Evolutionary conservation across 2,113 vertebrate species (phyloP).

Genomic region (Cephalopterus ornatus): DNA sequence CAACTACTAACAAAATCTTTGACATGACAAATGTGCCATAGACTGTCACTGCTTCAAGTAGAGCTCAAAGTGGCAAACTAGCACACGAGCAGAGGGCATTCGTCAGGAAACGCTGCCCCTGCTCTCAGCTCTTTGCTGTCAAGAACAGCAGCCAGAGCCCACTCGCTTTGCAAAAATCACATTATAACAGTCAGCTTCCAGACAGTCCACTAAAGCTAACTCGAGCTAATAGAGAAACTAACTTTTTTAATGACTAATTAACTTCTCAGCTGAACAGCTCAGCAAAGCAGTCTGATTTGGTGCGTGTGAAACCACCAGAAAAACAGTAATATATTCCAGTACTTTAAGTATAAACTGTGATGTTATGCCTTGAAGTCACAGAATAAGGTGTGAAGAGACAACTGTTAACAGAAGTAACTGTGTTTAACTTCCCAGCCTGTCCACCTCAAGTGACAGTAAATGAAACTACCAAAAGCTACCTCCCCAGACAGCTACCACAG

Average conservation of each 20-base stretch:
- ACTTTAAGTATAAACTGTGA: neutral
- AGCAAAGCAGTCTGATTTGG: neutral
- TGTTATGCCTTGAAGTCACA: neutral
- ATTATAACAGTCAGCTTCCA: neutral
- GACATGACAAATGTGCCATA: neutral
- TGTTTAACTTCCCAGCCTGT: neutral
- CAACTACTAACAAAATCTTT: constrained; percentile 9
- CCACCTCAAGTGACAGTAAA: neutral
- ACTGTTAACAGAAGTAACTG: neutral
- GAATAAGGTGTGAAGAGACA: neutral
- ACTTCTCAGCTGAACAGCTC: neutral
- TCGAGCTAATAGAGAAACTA: neutral
- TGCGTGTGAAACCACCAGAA: neutral
- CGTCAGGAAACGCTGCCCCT: neutral
- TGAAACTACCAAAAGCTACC: neutral
- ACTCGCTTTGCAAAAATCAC: neutral
- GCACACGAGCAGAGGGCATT: rapidly evolving
- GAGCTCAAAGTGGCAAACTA: neutral
- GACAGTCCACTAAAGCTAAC: neutral
- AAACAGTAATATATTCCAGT: neutral
- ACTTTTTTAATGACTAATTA: neutral
- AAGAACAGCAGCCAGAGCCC: neutral
- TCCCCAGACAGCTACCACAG: neutral
- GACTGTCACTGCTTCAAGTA: neutral
- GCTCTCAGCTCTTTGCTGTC: neutral